Base-by-base conservation (phyloP, 1,140 invertebrate species). In the Leptinotarsa texana region DNA sequence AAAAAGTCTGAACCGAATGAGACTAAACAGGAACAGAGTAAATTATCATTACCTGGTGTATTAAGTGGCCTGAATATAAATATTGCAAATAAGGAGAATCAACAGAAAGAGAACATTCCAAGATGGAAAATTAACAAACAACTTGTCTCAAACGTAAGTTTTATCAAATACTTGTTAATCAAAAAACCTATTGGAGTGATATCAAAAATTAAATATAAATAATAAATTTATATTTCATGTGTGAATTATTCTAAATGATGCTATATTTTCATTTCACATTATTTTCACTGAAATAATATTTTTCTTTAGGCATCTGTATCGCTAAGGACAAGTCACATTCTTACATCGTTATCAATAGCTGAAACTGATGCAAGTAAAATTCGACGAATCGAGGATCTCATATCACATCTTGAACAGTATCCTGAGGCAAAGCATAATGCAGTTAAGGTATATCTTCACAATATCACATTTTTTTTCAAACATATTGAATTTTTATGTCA, bases 401-500 rank as follows among this genome's bases (percentile, higher is more conserved):
- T 92, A 66, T 83, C 85, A 13, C 93, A 94, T 82, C 81, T 96
- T 2, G 87, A 91, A 71, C 88, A 91, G 74, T 93, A 91, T 86
- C 92, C 93, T 0, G 91, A 93, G 81, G 89, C 92, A 2, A 89
- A 90, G 80, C 88, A 91, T 83, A 87, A 90, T 77, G 92, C 93
- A 74, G 89, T 93, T 47, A 92, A 92, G 86, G 91, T 92, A 76
- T 80, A 70, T 74, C 65, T 66, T 27, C 15, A 15, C 33, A 66
- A 24, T 68, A 18, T 73, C 63, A 1, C 11, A 48, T 11, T 11
- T 42, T 42, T 42, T 42, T 42, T 42, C 8, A 42, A 42, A 42
- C 33, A 42, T 11, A 8, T 42, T 65, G 57, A 76, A 65, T 18
- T 42, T 11, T 11, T 42, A 42, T 42, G 3, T 42, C 11, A 33